Base-by-base conservation (phyloP, 2,797 vertebrate species). In the Phoeniculus purpureus region DNA sequence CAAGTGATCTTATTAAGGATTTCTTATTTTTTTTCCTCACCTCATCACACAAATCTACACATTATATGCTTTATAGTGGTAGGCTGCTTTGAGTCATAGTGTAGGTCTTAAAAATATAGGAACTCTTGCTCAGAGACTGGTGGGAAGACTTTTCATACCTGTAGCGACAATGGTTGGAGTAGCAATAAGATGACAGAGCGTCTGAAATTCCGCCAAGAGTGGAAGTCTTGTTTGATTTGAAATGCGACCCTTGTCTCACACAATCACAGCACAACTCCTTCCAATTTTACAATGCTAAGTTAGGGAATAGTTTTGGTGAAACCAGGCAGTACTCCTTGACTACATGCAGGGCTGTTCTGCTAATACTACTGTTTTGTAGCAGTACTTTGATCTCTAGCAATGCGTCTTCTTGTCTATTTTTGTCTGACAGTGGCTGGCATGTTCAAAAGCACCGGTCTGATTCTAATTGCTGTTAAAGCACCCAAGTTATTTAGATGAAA, bases 1-100 rank as follows among this genome's bases (percentile, higher is more conserved):
- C 56, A 94, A 95, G 80, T 60, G 60, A 92, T 94, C 72, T 52
- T 81, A 75, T 52, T 89, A 82, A 21, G n/a, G 47, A 85, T 80
- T 58, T 40, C 3, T 9, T 10, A 20, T 86, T 78, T 31, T 83
- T 66, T 74, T 61, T 48, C 50, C 27, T 31, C 27, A 48, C 26
- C 20, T 90, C 79, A 29, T 73, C 31, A 23, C 7, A 45, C 16
- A 70, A 61, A 81, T 61, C 50, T 81, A 31, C 34, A 51, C 60
- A 83, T 62, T 37, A 29, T 26, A 50, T 48, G 40, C 31, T 75
- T 18, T 59, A 15, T 73, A 52, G 58, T 51, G 22, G 15, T 34
- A 67, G 7, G 12, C 13, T 48, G 19, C 32, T 73, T 61, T 70
- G 52, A 87, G 23, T 22, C 23, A 58, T 5, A 84, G 27, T 1